Percentiles rank a stretch among this genome's conserved stretches.
These are phyloP conservation scores for Acromyrmex echinatior DNA, from an alignment of 1,140 invertebrate species.

Conservation along the genomic window DNA sequence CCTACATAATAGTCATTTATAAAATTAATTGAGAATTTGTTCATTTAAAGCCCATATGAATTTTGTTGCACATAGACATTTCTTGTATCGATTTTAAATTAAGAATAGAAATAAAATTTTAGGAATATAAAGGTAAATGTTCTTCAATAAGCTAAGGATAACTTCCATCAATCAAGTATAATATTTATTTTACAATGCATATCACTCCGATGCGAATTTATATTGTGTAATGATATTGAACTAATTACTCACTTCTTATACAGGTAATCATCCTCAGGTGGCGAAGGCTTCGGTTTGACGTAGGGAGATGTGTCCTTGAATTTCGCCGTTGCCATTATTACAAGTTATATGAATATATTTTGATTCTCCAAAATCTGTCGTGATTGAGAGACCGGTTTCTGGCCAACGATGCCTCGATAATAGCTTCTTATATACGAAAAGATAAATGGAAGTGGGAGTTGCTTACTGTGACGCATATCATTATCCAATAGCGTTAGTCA, in stretches of 20 bases:
- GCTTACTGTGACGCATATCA: neutral
- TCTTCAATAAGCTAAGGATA: neutral
- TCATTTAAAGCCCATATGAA: neutral
- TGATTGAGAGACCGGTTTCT: neutral
- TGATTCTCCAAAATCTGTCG: neutral
- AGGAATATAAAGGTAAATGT: neutral
- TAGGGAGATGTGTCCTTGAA: conserved; percentile 78
- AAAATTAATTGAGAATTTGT: too few relatives aligned
- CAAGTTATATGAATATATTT: neutral
- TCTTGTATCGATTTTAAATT: neutral
- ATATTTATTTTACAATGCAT: neutral
- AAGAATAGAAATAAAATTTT: too few relatives aligned
- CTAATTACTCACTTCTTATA: conserved; percentile 77
- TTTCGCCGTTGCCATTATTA: conserved; percentile 77
- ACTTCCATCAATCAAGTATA: neutral
- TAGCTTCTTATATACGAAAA: conserved; percentile 32
- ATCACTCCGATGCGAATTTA: neutral
- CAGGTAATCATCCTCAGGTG: conserved; percentile 78
- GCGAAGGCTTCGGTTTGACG: conserved; percentile 40
- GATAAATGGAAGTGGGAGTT: conserved; percentile 2
- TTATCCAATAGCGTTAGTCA: neutral
- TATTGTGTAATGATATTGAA: neutral
- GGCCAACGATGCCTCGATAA: neutral
- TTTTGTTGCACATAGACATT: neutral
- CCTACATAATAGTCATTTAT: too few relatives aligned